phyloP scores from a whole-genome alignment of 2,888 invertebrate genomes.

The Gerris lacustris region DNA sequence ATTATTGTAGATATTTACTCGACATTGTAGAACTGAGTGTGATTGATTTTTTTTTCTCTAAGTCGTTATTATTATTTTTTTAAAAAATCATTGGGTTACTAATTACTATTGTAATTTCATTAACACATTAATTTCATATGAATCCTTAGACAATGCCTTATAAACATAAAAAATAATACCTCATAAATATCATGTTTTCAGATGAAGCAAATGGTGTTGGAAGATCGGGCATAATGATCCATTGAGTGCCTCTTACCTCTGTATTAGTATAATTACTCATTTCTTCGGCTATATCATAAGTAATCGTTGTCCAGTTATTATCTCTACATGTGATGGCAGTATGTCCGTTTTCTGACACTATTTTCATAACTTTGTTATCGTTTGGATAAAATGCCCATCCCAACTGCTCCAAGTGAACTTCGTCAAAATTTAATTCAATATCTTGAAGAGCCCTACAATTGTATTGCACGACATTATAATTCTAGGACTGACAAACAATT shows the following conservation, averaged over 20 bases:
- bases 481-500: too few relatives aligned
- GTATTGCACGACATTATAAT: not conserved
- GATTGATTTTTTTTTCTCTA: too few relatives aligned
- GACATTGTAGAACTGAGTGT: too few relatives aligned
- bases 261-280: not conserved
- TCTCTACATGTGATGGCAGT: too few relatives aligned
- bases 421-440: not conserved
- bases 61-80: too few relatives aligned
- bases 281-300: not conserved
- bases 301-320: too few relatives aligned
- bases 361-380: not conserved
- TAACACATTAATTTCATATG: too few relatives aligned
- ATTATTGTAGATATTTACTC: too few relatives aligned
- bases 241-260: not conserved
- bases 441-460: not conserved
- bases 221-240: not conserved
- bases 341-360: too few relatives aligned
- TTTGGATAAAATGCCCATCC: not conserved
- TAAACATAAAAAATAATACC: not conserved
- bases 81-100: too few relatives aligned
- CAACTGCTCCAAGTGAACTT: not conserved
- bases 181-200: not conserved
- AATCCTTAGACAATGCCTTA: too few relatives aligned
- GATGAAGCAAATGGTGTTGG: not conserved
- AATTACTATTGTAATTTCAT: too few relatives aligned